Percentiles rank a stretch among this genome's conserved stretches.
Conservation (phyloP, 2,797 vertebrate species). For the Eupleurogrammus muticus region DNA sequence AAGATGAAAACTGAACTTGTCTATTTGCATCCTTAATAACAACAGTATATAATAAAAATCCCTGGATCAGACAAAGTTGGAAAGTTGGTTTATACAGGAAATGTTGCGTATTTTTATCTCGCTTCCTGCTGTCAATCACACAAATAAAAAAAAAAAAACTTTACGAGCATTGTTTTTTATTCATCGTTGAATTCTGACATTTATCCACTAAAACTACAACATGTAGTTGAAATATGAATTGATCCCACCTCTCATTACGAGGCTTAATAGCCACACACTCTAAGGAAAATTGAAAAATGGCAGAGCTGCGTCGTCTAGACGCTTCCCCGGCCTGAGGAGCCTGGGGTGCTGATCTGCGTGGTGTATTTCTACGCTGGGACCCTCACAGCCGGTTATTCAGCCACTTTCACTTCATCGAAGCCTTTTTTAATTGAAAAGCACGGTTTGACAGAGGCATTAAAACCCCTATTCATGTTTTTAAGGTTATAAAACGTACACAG, state of each 20-base stretch:
- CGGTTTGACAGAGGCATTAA: background rate
- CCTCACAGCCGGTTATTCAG: constrained; percentile 13
- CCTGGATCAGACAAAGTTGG: too few species aligned
- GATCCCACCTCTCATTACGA: constrained; percentile 25
- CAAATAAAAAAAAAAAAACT: too few species aligned
- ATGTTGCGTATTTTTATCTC: too few species aligned
- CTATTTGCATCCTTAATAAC: too few species aligned
- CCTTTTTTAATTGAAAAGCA: constrained; percentile 17
- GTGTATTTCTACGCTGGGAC: background rate
- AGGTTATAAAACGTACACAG: constrained; percentile 1
- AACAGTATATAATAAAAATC: too few species aligned
- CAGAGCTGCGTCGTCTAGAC: constrained; percentile 1
- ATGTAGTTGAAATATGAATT: constrained; percentile 26
- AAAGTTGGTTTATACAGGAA: too few species aligned
- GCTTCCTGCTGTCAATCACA: too few species aligned
- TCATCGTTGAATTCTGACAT: background rate
- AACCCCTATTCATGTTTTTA: constrained; percentile 16
- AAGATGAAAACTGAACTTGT: too few species aligned
- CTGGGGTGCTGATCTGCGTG: constrained; percentile 1
- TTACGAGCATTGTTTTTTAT: too few species aligned
- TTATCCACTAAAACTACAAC: constrained; percentile 12
- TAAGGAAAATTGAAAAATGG: constrained; percentile 16
- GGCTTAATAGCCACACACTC: constrained; percentile 16
- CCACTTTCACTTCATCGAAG: constrained; percentile 1
- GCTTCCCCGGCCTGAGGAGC: background rate